Base-by-base conservation (phyloP, 1,140 invertebrate genomes). In the Drosophila bipectinata region DNA sequence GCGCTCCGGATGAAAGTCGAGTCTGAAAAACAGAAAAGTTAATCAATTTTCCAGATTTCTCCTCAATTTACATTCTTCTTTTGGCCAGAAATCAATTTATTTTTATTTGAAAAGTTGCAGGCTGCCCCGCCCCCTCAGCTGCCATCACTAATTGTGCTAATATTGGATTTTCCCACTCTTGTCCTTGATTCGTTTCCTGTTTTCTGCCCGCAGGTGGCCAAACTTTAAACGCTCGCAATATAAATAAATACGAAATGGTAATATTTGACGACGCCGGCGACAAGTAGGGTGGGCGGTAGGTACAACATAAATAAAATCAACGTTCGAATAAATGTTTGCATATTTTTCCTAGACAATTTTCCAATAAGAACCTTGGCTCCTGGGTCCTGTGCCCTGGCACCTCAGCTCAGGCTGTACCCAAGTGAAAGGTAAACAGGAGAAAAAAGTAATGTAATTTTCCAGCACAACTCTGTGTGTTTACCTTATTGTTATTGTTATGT, bases 1-100 rank as follows among this genome's bases (percentile, higher is more conserved):
- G 55, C 96, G 94, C 10, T 94, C 94, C 5, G 96, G 95, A 66
- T 94, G 94, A 90, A 95, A 96, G 79, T 95, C 95, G 71, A 97
- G 93, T 91, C 95, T 97, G 92, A 10, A 93, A 78, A 53, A 49
- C 0, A 34, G 21, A 8, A 3, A 21, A 15, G 55, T 48, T 30
- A 55, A 62, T 73, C 52, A 63, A 51, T 56, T 49, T 44, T 15
- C 58, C 49, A 48, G 30, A 41, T 76, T 75, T 44, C 4, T 18
- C 44, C 6, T 14, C 44, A 47, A 47, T 47, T 47, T 24, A 4
- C 44, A 9, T 47, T 47, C 21, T 37, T 44, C 14, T 2, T 44
- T 18, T 63, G 45, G 57, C 69, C 15, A 7, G 44, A 78, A 78
- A 72, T 87, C 61, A 66, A 81, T 87, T 85, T 81, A 81, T 69